Conservation (phyloP, 2,797 vertebrate genomes). For the Halcyon smyrnensis region DNA sequence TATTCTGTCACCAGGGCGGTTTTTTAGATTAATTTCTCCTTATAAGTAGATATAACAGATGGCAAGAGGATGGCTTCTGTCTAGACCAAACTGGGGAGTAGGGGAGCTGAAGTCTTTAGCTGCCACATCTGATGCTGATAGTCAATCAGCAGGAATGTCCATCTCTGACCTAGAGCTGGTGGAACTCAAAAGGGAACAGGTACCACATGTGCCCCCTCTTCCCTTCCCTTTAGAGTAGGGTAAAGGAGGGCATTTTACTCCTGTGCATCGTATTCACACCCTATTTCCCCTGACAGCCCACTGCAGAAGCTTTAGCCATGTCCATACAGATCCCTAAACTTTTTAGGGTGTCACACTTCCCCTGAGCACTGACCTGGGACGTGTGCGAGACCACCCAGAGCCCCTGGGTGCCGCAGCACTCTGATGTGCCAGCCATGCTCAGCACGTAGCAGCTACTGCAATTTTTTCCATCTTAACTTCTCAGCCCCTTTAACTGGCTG, state of each 20-base stretch:
- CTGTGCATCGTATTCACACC: neutral
- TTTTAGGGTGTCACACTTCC: neutral
- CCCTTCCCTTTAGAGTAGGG: neutral
- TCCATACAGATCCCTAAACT: neutral
- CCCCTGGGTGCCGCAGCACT: neutral
- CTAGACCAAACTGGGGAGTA: accelerated
- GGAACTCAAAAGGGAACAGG: neutral
- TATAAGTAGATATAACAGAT: accelerated
- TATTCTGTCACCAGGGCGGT: neutral
- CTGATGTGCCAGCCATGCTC: neutral
- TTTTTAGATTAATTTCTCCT: neutral
- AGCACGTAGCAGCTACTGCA: neutral
- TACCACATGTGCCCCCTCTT: neutral
- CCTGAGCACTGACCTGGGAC: neutral
- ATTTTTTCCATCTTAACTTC: neutral
- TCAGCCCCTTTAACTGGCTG: neutral
- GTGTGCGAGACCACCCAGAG: neutral
- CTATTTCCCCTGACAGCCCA: neutral
- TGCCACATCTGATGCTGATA: no score
- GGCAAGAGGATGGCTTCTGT: neutral
- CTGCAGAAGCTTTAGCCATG: neutral
- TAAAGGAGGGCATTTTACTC: neutral
- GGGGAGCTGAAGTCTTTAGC: neutral
- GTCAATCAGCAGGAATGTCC: no score
- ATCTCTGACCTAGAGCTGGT: no score